These are phyloP conservation scores for Sebastes wilsoni DNA, from an alignment of 2,797 vertebrate genomes.

Conservation along the genomic window DNA sequence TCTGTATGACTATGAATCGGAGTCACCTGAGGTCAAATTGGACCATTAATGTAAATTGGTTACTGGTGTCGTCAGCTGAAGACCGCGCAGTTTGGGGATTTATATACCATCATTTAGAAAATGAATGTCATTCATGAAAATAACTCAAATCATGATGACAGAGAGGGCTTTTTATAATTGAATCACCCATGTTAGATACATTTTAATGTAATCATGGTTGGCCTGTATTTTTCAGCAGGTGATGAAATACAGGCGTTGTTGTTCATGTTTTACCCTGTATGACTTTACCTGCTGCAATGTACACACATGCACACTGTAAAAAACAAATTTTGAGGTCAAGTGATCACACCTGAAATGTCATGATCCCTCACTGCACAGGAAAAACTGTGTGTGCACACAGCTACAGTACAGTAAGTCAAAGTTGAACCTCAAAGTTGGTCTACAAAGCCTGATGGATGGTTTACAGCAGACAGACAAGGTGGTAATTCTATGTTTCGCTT, in stretches of 20 bases:
- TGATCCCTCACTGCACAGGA: not conserved
- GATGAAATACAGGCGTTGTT: not conserved
- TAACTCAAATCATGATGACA: slow-evolving; percentile 17
- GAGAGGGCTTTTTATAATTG: not conserved
- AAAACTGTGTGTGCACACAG: not conserved
- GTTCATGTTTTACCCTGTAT: not conserved
- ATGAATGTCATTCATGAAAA: slow-evolving; percentile 27
- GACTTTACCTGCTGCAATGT: not conserved
- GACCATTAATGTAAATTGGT: slow-evolving; percentile 34
- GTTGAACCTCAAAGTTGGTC: not conserved
- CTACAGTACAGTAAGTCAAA: no score
- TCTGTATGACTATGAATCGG: not conserved
- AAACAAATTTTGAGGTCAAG: not conserved
- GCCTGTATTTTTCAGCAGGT: not conserved
- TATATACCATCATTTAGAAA: slow-evolving; percentile 39
- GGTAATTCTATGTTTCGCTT: not conserved
- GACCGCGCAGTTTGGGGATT: slow-evolving; percentile 20
- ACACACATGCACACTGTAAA: not conserved
- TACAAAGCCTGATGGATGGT: not conserved
- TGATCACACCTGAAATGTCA: not conserved
- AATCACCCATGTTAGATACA: slow-evolving; percentile 2
- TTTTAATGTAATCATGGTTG: slow-evolving; percentile 4
- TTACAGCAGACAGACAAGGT: not conserved
- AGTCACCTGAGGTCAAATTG: slow-evolving; percentile 22
- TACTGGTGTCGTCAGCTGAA: not conserved